A percentile compares a stretch with the other conserved stretches of the same genome.
phyloP scores from a whole-genome alignment of 2,797 vertebrate genomes.

The Podarcis lilfordi region DNA sequence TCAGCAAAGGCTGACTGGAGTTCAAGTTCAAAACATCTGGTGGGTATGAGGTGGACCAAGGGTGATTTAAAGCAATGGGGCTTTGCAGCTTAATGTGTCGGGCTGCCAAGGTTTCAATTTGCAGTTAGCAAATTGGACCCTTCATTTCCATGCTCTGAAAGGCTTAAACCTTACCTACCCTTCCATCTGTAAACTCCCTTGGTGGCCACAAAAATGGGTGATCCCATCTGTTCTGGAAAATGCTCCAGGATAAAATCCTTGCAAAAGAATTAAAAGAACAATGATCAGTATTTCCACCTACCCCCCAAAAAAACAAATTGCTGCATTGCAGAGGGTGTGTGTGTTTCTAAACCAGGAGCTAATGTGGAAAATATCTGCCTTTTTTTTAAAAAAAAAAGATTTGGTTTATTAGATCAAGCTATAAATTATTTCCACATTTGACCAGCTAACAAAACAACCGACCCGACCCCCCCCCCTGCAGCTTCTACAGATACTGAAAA shows the following conservation, averaged over 20 bases:
- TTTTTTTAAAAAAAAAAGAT: neutral
- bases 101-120: neutral
- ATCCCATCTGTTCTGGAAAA: neutral
- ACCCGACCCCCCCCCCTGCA: neutral
- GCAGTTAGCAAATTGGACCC: neutral
- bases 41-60: too few relatives aligned
- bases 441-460: neutral
- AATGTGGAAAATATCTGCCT: neutral
- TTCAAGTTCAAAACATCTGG: too few relatives aligned
- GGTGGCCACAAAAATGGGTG: neutral
- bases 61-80: neutral
- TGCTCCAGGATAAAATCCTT: too few relatives aligned
- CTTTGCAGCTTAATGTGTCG: accelerated
- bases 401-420: neutral
- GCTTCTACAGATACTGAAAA: neutral
- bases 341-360: neutral
- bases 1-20: too few relatives aligned
- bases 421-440: neutral
- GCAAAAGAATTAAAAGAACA: neutral
- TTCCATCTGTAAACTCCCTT: neutral
- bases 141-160: neutral
- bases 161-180: neutral
- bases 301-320: too few relatives aligned
- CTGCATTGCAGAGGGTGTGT: neutral
- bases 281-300: neutral